A percentile compares a stretch with the other conserved stretches of the same genome.
Conservation (phyloP, 2,888 invertebrate genomes). For the Eilema griseolum region DNA sequence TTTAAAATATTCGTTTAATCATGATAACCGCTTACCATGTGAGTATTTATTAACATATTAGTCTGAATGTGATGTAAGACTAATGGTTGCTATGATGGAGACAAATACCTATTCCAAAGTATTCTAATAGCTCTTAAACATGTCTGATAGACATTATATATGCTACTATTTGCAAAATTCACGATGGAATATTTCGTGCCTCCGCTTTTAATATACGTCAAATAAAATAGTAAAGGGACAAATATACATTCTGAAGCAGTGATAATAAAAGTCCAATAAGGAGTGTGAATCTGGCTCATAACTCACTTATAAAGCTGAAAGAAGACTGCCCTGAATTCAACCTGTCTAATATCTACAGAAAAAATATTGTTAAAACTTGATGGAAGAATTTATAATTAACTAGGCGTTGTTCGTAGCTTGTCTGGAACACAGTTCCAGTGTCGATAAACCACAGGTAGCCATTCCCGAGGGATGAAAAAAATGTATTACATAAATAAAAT, state of each 20-base stretch:
- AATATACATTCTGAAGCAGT: background rate
- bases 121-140: background rate
- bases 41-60: too few species aligned
- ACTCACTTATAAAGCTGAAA: slow-evolving; percentile 3
- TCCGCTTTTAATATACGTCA: slow-evolving; percentile 2
- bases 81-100: background rate
- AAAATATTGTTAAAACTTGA: background rate
- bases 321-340: background rate
- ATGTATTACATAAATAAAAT: too few species aligned
- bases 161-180: background rate
- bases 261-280: background rate
- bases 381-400: background rate
- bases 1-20: too few species aligned
- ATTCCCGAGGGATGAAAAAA: too few species aligned
- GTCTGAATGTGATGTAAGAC: too few species aligned
- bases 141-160: background rate
- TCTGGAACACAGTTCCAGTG: too few species aligned
- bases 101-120: background rate
- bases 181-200: background rate
- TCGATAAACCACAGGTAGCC: too few species aligned
- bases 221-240: slow-evolving; percentile 4
- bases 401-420: too few species aligned
- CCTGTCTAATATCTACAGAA: background rate
- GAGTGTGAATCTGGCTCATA: background rate
- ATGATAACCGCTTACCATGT: too few species aligned